Evolutionary conservation across 2,888 invertebrate genomes (phyloP), one percentile per base, ranked within the genome.

Genomic region (Caenorhabditis sp.): DNA sequence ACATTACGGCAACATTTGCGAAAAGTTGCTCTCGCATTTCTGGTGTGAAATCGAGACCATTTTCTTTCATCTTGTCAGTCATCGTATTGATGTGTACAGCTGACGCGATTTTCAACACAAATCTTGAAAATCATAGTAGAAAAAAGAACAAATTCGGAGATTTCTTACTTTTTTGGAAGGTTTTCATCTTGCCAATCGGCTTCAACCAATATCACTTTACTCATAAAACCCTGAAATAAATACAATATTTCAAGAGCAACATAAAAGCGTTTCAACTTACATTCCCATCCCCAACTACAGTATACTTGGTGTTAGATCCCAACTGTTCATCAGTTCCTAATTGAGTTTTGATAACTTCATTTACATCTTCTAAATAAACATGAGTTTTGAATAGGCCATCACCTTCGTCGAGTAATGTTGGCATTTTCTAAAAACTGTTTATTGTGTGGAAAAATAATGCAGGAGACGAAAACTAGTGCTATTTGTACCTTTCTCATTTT

Each of bases 241-340:
- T 10, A 58, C 23, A n/a, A 31, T 26, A n/a, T 31, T 6, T 10
- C 4, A 31, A 31, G 31, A 14, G 10, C 19, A 8, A 49, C 26
- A n/a, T n/a, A 21, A 19, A 14, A 23, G 6, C 6, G 10, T n/a
- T 31, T 26, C 26, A 23, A 69, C 73, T 69, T 21, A 73, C 73
- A 60, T 73, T 73, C 43, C 73, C 73, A 63, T 73, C 73, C 49
- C 73, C 73, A 31, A 73, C 49, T 10, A 73, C 66, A 12, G 69
- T 69, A 50, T 66, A 73, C 50, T 73, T 69, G 21, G 73, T 66
- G 24, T 69, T 50, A 1, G 51, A 12, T 31, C 73, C 73, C 10
- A 73, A 63, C n/a, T 17, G 1, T 8, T 68, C 58, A 23, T 57
- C 23, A 0, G 66, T 69, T 12, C 66, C 60, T 66, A 69, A 23